Evolutionary conservation across 2,888 invertebrate genomes (phyloP).

Genomic region (Andrena flavipes): DNA sequence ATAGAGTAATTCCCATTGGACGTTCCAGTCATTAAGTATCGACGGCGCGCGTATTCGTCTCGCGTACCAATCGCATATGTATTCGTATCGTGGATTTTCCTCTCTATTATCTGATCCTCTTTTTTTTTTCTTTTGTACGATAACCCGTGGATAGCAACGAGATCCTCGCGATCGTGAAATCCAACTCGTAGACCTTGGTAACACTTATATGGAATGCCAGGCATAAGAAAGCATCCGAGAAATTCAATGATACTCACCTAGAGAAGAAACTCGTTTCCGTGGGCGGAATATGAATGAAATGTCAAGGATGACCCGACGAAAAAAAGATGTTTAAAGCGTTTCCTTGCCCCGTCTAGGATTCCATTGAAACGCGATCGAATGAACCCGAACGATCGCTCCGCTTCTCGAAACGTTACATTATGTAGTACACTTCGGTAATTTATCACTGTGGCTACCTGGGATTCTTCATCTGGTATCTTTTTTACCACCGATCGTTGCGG

Average conservation of each 20-base stretch:
- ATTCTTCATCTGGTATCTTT: not conserved
- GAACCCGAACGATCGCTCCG: slow-evolving; percentile 38
- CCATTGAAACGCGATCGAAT: slow-evolving; percentile 46
- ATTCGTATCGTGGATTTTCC: slow-evolving; percentile 28
- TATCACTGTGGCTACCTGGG: slow-evolving; percentile 38
- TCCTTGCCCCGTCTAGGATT: slow-evolving; percentile 50
- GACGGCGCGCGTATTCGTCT: slow-evolving; percentile 15
- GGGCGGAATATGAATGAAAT: slow-evolving; percentile 68
- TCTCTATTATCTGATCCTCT: slow-evolving; percentile 43
- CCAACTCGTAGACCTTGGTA: slow-evolving; percentile 67
- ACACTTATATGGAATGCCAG: slow-evolving; percentile 51
- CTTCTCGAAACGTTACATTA: slow-evolving; percentile 24
- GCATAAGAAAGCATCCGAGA: slow-evolving; percentile 62
- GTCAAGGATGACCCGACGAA: slow-evolving; percentile 57
- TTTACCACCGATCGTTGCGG: not conserved
- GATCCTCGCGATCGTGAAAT: slow-evolving; percentile 62
- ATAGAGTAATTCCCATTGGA: slow-evolving; percentile 19
- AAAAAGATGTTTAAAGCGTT: slow-evolving; percentile 47
- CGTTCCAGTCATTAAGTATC: slow-evolving; percentile 10
- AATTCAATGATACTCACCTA: slow-evolving; percentile 66
- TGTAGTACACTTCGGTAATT: slow-evolving; percentile 30
- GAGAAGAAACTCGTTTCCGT: slow-evolving; percentile 67
- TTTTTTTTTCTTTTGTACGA: slow-evolving; percentile 39
- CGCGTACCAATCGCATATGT: slow-evolving; percentile 11
- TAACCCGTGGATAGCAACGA: slow-evolving; percentile 46